Percentiles rank a stretch among this genome's conserved stretches.
phyloP scores from a whole-genome alignment of 1,140 invertebrate genomes.

The Ridgeia piscesae region DNA sequence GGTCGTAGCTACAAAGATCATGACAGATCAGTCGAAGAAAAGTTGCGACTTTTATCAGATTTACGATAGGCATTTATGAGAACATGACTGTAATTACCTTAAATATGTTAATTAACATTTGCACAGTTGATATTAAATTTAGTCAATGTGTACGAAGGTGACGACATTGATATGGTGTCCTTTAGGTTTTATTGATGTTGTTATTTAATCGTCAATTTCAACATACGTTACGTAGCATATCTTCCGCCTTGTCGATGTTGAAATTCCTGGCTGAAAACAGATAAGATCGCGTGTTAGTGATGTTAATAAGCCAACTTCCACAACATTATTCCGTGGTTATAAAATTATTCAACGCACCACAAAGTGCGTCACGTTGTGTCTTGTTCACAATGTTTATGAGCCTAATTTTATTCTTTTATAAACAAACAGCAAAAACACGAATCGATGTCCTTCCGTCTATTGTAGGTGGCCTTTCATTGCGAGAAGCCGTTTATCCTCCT shows the following conservation, averaged over 20 bases:
- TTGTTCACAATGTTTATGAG: not conserved
- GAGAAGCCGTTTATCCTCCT: not conserved
- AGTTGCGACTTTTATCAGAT: too few species aligned
- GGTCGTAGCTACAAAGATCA: too few species aligned
- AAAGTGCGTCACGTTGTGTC: not conserved
- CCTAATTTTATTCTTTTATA: not conserved
- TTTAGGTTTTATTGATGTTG: not conserved
- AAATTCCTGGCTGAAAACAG: conserved; percentile 34
- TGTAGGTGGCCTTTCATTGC: not conserved
- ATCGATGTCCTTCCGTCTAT: not conserved
- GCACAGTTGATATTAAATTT: not conserved
- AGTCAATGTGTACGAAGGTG: not conserved
- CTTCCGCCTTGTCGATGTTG: conserved; percentile 18
- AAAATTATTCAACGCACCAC: not conserved
- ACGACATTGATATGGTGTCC: not conserved
- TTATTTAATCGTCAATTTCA: not conserved
- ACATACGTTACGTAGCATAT: conserved; percentile 21
- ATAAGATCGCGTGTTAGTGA: conserved; percentile 18
- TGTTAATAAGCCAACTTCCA: not conserved
- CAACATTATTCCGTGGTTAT: not conserved
- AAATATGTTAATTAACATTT: not conserved
- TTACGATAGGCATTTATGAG: not conserved
- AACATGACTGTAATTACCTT: not conserved
- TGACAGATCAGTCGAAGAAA: too few species aligned
- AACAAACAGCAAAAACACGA: not conserved